Conservation (phyloP, 2,113 vertebrate genomes). For the Trichechus manatus region DNA sequence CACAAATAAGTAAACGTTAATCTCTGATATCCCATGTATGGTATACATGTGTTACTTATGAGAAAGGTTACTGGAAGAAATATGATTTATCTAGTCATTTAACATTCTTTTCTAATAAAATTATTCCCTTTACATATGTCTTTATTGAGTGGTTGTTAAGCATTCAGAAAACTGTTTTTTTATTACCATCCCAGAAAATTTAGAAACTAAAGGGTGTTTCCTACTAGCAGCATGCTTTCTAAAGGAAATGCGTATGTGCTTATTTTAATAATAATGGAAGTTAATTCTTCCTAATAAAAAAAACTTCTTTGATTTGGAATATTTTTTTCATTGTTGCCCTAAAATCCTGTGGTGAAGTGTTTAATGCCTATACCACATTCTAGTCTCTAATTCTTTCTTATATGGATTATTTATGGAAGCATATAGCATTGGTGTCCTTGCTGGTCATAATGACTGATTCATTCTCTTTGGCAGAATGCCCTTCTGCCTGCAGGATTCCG, state of each 20-base stretch:
- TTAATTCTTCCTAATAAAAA: constrained; percentile 11
- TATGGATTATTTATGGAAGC: background rate
- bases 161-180: constrained; percentile 2
- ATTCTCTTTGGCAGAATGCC: constrained; percentile 91
- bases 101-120: constrained; percentile 21
- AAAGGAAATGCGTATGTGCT: background rate
- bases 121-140: constrained; percentile 1
- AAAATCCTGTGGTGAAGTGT: background rate
- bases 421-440: background rate
- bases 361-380: background rate
- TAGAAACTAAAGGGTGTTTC: constrained; percentile 35
- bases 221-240: constrained; percentile 27
- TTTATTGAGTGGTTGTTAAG: constrained; percentile 43
- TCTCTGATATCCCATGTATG: background rate
- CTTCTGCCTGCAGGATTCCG: constrained; percentile 96
- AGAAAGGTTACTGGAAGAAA: constrained; percentile 1
- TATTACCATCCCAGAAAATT: background rate
- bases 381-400: background rate
- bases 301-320: background rate
- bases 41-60: background rate
- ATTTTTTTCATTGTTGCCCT: background rate
- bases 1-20: background rate
- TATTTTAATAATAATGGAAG: constrained; percentile 53
- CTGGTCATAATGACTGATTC: constrained; percentile 42
- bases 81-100: background rate